These are phyloP conservation scores for Drosophila emarginata DNA, from an alignment of 2,888 invertebrate species.

Conservation along the genomic window DNA sequence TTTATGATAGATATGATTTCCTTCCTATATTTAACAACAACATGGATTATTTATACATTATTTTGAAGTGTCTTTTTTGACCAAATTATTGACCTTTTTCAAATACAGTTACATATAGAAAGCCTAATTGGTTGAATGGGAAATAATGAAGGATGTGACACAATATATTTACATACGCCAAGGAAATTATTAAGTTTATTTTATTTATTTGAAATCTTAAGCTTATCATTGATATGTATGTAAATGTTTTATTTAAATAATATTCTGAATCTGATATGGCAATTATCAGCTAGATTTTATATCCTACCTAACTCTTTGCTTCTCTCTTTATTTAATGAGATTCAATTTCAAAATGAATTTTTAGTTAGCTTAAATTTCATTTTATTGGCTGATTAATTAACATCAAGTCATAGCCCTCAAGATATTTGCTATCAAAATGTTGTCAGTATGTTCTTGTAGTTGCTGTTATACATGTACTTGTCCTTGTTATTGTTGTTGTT, in stretches of 20 bases:
- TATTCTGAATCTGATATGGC: no score
- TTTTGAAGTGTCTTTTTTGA: not conserved
- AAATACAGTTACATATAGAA: no score
- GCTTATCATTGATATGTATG: no score
- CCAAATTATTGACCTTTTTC: not conserved
- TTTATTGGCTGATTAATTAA: conserved; percentile 5
- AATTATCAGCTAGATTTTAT: no score
- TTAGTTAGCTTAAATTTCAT: not conserved
- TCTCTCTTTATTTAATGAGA: not conserved
- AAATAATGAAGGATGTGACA: no score
- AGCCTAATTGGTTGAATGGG: no score
- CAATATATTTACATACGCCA: no score
- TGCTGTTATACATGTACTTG: not conserved
- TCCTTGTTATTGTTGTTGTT: not conserved
- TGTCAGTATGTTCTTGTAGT: conserved; percentile 1
- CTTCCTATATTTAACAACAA: not conserved
- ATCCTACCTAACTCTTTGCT: no score
- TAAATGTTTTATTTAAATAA: no score
- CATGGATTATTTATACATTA: not conserved
- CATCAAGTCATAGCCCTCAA: conserved; percentile 12
- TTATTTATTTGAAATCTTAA: no score
- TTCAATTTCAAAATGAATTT: not conserved
- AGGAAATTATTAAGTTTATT: no score
- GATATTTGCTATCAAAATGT: conserved; percentile 42
- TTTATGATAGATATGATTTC: not conserved